These are phyloP conservation scores for Micrastur ruficollis DNA, from an alignment of 2,797 vertebrate species.

Conservation along the genomic window DNA sequence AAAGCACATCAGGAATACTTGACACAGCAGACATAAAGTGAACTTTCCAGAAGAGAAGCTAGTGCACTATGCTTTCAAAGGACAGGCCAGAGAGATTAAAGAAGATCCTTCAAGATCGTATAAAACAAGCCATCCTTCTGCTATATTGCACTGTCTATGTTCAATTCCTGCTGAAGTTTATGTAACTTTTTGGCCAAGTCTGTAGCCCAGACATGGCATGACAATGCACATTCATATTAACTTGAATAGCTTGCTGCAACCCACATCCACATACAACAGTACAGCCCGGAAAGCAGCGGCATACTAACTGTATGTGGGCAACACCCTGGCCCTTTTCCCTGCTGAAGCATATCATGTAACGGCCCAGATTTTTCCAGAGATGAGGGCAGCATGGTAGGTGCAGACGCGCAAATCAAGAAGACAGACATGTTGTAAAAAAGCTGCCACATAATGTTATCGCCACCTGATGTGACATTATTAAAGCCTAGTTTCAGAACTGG, in stretches of 20 bases:
- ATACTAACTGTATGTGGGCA: background rate
- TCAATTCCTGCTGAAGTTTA: background rate
- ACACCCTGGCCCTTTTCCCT: background rate
- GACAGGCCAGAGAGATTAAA: background rate
- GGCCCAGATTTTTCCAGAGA: background rate
- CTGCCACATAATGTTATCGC: background rate
- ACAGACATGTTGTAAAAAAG: background rate
- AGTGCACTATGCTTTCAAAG: background rate
- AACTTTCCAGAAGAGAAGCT: background rate
- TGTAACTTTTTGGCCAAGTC: background rate
- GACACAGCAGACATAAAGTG: background rate
- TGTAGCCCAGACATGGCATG: background rate
- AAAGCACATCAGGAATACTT: background rate
- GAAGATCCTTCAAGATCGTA: background rate
- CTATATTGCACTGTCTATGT: accelerated
- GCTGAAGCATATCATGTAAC: background rate
- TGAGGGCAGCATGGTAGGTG: background rate
- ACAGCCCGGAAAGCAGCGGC: background rate
- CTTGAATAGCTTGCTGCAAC: background rate
- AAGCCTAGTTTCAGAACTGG: background rate
- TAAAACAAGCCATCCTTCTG: background rate
- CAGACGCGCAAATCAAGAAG: background rate
- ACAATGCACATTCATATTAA: background rate
- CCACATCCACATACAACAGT: background rate
- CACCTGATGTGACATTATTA: background rate